Percentiles rank a stretch among this genome's conserved stretches.
phyloP scores from a whole-genome alignment of 2,797 vertebrate species.

The Acridotheres tristis region DNA sequence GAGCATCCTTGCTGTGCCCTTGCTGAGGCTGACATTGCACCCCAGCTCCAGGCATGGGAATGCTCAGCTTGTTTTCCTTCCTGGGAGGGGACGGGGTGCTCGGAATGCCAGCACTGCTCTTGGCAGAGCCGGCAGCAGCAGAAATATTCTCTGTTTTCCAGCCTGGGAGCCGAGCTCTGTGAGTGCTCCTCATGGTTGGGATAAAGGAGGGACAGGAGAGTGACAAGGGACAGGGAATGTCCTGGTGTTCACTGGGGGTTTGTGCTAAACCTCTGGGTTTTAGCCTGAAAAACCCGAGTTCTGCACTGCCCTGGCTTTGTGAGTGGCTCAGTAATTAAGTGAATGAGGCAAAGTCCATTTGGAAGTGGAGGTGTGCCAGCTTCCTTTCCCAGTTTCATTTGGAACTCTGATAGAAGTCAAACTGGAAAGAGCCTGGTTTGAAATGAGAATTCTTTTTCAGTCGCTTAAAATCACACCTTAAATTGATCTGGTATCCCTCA shows the following conservation, averaged over 20 bases:
- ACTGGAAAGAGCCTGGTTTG: background rate
- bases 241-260: background rate
- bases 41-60: background rate
- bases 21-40: background rate
- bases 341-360: background rate
- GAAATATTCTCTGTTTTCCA: background rate
- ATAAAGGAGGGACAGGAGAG: background rate
- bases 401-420: background rate
- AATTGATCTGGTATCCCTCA: background rate
- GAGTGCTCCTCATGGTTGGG: background rate
- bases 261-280: background rate
- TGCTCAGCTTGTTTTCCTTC: background rate
- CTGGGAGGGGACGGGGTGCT: background rate
- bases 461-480: background rate
- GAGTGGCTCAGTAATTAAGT: background rate
- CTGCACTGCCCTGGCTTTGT: background rate
- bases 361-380: background rate
- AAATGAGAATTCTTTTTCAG: background rate
- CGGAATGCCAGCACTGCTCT: background rate
- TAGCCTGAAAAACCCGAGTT: background rate
- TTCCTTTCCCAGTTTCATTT: background rate
- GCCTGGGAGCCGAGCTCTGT: background rate
- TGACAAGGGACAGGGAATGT: background rate
- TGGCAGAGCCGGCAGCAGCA: background rate
- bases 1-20: slow-evolving; percentile 1